These are phyloP conservation scores for Pseudopodoces humilis DNA, from an alignment of 2,113 vertebrate species.

Conservation along the genomic window DNA sequence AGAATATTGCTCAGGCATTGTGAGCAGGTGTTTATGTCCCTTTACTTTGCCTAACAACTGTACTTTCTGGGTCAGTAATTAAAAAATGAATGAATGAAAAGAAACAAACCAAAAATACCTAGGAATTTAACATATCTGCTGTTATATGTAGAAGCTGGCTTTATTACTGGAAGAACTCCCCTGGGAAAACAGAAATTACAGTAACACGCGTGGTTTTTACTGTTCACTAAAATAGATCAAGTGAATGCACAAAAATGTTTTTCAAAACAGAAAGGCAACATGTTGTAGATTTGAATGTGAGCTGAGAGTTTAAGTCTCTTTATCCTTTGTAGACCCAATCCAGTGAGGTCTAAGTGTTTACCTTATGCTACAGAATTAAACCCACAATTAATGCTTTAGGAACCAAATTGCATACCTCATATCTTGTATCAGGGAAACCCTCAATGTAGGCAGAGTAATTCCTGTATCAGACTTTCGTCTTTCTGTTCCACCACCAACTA, in stretches of 20 bases:
- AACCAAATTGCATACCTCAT: slow-evolving; percentile 84
- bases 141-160: background rate
- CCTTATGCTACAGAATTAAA: background rate
- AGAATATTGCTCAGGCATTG: background rate
- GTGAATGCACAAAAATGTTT: background rate
- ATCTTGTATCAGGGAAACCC: slow-evolving; percentile 88
- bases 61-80: background rate
- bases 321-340: background rate
- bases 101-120: background rate
- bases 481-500: slow-evolving; percentile 81
- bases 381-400: background rate
- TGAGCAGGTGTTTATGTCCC: background rate
- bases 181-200: background rate
- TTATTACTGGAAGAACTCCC: background rate
- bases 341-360: background rate
- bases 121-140: background rate
- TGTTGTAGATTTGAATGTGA: background rate
- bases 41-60: background rate
- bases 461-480: slow-evolving; percentile 83
- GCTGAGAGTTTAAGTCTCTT: background rate
- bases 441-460: slow-evolving; percentile 75
- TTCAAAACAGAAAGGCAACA: background rate
- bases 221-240: background rate
- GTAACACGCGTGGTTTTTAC: background rate
- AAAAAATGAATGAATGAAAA: background rate